Base-by-base conservation (phyloP, 2,797 vertebrate genomes). In the Gobionotothen gibberifrons region DNA sequence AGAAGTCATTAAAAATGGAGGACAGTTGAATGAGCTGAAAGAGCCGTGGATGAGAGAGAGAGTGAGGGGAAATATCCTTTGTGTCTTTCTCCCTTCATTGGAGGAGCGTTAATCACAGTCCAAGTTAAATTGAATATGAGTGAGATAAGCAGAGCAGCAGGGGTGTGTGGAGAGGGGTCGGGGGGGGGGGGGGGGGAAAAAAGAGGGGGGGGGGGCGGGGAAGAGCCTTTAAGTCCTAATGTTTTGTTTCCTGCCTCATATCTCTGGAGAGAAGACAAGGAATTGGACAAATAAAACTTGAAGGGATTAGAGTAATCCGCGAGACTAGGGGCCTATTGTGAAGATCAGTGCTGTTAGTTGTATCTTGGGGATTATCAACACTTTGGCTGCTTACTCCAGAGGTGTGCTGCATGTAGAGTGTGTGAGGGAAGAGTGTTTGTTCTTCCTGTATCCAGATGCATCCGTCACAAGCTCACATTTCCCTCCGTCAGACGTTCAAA, bases 1-100 rank as follows among this genome's bases (percentile, higher is more conserved):
- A 92, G 90, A 93, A 94, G 92, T 91, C 92, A 93, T 93, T 94
- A 94, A 94, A 93, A 92, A 90, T 92, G 83, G 83, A 90, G 89
- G 88, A 89, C 81, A 89, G 90, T 81, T 92, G 90, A 92, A 92
- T 90, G 64, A 89, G 90, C 87, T 87, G 86, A 86, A 84, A 77
- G 83, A 91, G 84, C 85, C 14, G 75, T 82, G 89, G 90, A 90
- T 85, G 86, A 83, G 88, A 81, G 80, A 70, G 75, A 21, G 21
- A 69, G 75, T 54, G 80, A 69, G 75, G 87, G 75, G 67, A 79
- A 87, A 87, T 83, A 85, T 87, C 85, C 86, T 92, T 93, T 93
- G 90, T 92, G 89, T 84, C 78, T 87, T 68, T 80, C 78, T 81
- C 72, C 88, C 86, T 86, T 91, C 84, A 82, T 88, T 91, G 86